Evolutionary conservation across 92 coral and sea anemone genomes (phyloP).

Genomic region (Epizoanthus scotinus): DNA sequence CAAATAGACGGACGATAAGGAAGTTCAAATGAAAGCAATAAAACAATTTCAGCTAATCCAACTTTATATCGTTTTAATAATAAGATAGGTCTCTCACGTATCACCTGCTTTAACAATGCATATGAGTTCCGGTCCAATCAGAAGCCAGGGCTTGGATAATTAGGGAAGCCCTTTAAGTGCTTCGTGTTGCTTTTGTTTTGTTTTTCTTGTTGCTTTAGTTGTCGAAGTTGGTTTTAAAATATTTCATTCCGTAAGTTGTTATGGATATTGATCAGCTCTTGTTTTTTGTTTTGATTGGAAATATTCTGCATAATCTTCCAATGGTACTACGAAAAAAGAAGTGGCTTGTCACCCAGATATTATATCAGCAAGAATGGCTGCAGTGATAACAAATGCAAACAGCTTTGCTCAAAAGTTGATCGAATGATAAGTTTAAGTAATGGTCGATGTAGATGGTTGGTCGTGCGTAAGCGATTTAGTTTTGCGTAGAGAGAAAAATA

Average conservation of each 20-base stretch:
- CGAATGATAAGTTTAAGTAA: conserved; percentile 42
- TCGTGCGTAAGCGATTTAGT: conserved; percentile 22
- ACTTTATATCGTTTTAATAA: conserved; percentile 50
- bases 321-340: conserved; percentile 31
- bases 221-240: neutral
- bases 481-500: conserved; percentile 31
- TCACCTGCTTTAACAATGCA: conserved; percentile 80
- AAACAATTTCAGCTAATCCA: conserved; percentile 58
- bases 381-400: conserved; percentile 43
- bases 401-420: conserved; percentile 35
- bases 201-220: conserved; percentile 25
- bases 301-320: conserved; percentile 41
- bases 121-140: conserved; percentile 61
- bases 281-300: conserved; percentile 36
- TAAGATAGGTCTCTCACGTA: conserved; percentile 77
- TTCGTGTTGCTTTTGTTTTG: conserved; percentile 45
- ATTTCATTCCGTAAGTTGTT: conserved; percentile 22
- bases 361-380: conserved; percentile 41
- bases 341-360: conserved; percentile 32
- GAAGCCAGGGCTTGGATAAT: conserved; percentile 47
- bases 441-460: conserved; percentile 31
- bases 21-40: conserved; percentile 49
- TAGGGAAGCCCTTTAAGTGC: conserved; percentile 58
- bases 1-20: conserved; percentile 69
- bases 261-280: conserved; percentile 34